Percentiles rank a stretch among this genome's conserved stretches.
These are phyloP conservation scores for Orientallactaga bullata DNA, from an alignment of 2,113 vertebrate genomes.

Conservation along the genomic window DNA sequence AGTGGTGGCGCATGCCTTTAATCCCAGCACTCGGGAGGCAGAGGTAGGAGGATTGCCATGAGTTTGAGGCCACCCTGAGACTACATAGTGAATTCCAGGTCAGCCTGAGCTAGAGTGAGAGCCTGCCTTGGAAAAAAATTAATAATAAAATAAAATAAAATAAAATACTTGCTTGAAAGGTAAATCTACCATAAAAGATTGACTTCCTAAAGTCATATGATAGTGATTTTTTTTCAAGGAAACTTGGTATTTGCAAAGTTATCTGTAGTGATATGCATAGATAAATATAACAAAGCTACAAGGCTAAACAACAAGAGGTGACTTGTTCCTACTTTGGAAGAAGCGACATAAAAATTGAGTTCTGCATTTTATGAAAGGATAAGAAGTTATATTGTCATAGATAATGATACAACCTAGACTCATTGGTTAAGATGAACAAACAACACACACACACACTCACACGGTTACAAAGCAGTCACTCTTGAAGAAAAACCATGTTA, in stretches of 20 bases:
- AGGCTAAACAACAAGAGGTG: not conserved
- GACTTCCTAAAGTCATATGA: not conserved
- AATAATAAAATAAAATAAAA: too few relatives aligned
- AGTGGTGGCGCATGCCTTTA: too few relatives aligned
- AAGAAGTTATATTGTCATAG: not conserved
- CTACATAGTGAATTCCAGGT: too few relatives aligned
- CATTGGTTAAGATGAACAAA: not conserved
- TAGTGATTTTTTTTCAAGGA: not conserved
- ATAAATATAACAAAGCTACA: not conserved
- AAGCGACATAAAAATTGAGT: not conserved
- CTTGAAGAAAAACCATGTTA: not conserved
- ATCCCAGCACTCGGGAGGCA: too few relatives aligned
- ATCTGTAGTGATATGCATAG: too few relatives aligned
- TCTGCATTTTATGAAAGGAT: not conserved
- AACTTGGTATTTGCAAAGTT: not conserved
- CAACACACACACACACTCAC: not conserved
- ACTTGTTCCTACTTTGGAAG: not conserved
- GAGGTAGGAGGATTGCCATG: too few relatives aligned
- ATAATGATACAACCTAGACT: not conserved
- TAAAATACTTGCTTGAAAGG: not conserved
- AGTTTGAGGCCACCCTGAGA: too few relatives aligned
- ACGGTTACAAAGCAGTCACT: not conserved
- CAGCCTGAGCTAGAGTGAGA: too few relatives aligned
- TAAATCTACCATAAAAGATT: not conserved
- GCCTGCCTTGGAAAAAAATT: too few relatives aligned